These are phyloP conservation scores for Cyprinodon diabolis DNA, from an alignment of 2,797 vertebrate species.

Conservation along the genomic window DNA sequence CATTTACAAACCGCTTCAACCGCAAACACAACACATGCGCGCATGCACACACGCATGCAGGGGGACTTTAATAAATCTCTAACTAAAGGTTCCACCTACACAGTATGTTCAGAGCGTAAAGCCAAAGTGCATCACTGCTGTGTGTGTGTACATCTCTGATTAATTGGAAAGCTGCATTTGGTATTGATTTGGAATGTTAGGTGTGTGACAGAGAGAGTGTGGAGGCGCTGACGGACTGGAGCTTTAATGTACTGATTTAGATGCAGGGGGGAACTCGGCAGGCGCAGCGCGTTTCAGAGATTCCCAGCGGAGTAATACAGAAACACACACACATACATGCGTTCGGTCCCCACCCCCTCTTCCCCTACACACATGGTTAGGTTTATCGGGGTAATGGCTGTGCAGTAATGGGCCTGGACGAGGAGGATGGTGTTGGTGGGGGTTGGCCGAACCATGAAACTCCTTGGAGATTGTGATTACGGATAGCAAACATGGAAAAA, in stretches of 20 bases:
- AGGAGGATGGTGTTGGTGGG: constrained; percentile 3
- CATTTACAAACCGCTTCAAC: constrained; percentile 20
- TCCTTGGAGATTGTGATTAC: constrained; percentile 43
- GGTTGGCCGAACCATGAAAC: constrained; percentile 41
- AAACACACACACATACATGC: constrained; percentile 39
- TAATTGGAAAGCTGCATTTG: constrained; percentile 66
- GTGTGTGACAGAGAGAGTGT: background rate
- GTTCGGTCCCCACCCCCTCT: constrained; percentile 31
- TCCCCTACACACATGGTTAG: constrained; percentile 74
- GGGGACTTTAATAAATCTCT: constrained; percentile 36
- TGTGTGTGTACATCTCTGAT: constrained; percentile 38
- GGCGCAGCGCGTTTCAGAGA: constrained; percentile 53
- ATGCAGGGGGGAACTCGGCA: constrained; percentile 57
- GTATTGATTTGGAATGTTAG: constrained; percentile 64
- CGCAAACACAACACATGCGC: constrained; percentile 26
- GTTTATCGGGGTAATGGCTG: constrained; percentile 73
- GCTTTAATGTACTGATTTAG: constrained; percentile 76
- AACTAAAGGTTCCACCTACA: constrained; percentile 52
- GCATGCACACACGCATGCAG: background rate
- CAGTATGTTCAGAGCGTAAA: constrained; percentile 33
- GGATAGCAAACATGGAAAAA: constrained; percentile 28
- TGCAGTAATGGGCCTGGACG: constrained; percentile 58
- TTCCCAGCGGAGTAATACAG: constrained; percentile 64
- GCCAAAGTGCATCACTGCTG: constrained; percentile 30
- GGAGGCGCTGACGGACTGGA: constrained; percentile 35